These are phyloP conservation scores for Synchiropus splendidus DNA, from an alignment of 2,113 vertebrate genomes.

Conservation along the genomic window DNA sequence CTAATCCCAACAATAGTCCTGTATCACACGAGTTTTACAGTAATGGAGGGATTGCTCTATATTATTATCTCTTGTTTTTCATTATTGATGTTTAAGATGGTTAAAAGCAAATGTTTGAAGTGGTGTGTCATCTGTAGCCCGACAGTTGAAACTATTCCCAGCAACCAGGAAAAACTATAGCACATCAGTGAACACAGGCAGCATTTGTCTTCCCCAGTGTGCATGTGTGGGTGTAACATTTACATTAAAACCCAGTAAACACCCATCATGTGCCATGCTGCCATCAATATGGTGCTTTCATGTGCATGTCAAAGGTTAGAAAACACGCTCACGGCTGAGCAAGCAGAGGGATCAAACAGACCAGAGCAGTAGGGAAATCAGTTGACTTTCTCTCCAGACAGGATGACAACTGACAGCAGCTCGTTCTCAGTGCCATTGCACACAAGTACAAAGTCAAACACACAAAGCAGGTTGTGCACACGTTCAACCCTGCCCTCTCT, in stretches of 20 bases:
- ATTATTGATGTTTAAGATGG: too few species aligned
- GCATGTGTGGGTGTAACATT: constrained; percentile 8
- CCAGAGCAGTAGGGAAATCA: constrained; percentile 40
- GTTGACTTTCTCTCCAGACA: constrained; percentile 27
- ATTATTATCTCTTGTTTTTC: too few species aligned
- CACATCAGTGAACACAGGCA: constrained; percentile 1
- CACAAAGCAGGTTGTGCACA: too few species aligned
- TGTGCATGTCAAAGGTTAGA: constrained; percentile 41
- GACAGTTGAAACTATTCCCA: too few species aligned
- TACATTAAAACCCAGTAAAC: constrained; percentile 25
- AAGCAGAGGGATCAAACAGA: constrained; percentile 41
- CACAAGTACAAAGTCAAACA: too few species aligned
- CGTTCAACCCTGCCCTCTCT: too few species aligned
- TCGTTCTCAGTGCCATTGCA: too few species aligned
- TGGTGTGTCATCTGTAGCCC: not conserved
- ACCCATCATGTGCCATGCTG: constrained; percentile 13
- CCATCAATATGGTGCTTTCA: constrained; percentile 36
- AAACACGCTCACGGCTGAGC: constrained; percentile 38
- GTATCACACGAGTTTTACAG: too few species aligned
- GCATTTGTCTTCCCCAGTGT: not conserved
- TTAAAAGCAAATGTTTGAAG: too few species aligned
- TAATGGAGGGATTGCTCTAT: too few species aligned
- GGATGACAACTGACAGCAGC: not conserved
- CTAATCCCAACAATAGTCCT: too few species aligned
- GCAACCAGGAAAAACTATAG: not conserved